Evolutionary conservation across 2,888 invertebrate genomes (phyloP).

Genomic region (Scaptomyza polygonia): DNA sequence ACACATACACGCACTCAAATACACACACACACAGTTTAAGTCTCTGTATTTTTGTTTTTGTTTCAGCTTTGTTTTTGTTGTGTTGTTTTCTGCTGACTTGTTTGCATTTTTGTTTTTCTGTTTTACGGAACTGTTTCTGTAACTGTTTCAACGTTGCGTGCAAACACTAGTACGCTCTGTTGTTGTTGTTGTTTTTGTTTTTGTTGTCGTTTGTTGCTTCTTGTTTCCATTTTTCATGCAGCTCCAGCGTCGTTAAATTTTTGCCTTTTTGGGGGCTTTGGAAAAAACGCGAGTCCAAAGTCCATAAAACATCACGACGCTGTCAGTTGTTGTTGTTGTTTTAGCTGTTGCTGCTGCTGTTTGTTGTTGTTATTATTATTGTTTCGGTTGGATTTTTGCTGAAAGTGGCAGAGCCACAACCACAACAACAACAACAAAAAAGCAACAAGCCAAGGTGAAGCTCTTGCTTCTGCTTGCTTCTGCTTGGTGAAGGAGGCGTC

Average conservation of each 20-base stretch:
- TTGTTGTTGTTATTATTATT: constrained; percentile 55
- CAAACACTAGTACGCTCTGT: constrained; percentile 53
- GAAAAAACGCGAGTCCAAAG: constrained; percentile 71
- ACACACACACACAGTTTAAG: constrained; percentile 19
- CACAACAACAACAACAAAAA: constrained; percentile 37
- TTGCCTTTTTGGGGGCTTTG: constrained; percentile 75
- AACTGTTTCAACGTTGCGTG: constrained; percentile 72
- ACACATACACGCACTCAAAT: constrained; percentile 3
- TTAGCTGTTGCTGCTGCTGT: constrained; percentile 22
- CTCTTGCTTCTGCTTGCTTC: constrained; percentile 15
- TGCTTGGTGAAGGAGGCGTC: constrained; percentile 11
- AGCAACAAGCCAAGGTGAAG: constrained; percentile 73
- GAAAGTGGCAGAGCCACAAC: constrained; percentile 68
- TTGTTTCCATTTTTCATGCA: constrained; percentile 78
- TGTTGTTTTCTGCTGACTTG: constrained; percentile 45
- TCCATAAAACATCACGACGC: constrained; percentile 77
- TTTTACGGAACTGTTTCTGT: constrained; percentile 76
- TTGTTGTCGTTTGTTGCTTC: constrained; percentile 46
- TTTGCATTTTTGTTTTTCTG: constrained; percentile 66
- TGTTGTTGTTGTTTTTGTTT: constrained; percentile 17
- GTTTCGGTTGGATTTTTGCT: constrained; percentile 66
- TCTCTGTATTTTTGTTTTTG: constrained; percentile 34
- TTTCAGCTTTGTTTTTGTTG: constrained; percentile 26
- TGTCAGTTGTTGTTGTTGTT: constrained; percentile 52
- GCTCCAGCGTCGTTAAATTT: constrained; percentile 67